Evolutionary conservation across 2,797 vertebrate genomes (phyloP).

Genomic region (Choloepus didactylus): DNA sequence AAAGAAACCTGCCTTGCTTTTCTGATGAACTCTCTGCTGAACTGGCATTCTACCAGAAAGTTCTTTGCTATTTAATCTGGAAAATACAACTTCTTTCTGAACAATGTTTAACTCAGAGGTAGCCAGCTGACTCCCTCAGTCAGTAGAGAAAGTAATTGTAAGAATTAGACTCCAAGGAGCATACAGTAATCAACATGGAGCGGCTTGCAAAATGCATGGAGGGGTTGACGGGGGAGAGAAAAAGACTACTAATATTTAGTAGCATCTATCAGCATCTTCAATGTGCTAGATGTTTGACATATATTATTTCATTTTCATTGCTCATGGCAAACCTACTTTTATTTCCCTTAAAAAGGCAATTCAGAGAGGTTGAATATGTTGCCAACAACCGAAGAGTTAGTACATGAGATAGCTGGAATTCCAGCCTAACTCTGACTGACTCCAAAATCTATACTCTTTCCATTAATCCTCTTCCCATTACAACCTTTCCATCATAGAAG

Average conservation of each 20-base stretch:
- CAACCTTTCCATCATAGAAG: neutral
- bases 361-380: neutral
- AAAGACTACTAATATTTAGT: neutral
- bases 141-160: neutral
- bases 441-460: neutral
- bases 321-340: neutral
- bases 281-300: neutral
- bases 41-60: neutral
- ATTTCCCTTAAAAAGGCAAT: neutral
- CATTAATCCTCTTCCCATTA: neutral
- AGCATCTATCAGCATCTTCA: neutral
- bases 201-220: neutral
- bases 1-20: neutral
- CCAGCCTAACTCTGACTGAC: neutral
- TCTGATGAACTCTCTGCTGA: neutral
- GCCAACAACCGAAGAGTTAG: neutral
- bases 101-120: neutral
- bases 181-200: neutral
- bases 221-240: neutral
- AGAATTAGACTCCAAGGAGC: neutral
- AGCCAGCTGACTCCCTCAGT: neutral
- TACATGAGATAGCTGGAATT: neutral
- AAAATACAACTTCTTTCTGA: conserved; percentile 35
- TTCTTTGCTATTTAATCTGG: neutral
- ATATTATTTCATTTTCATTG: neutral